Base-by-base conservation (phyloP, 2,888 invertebrate genomes). In the Polyommatus icarus region DNA sequence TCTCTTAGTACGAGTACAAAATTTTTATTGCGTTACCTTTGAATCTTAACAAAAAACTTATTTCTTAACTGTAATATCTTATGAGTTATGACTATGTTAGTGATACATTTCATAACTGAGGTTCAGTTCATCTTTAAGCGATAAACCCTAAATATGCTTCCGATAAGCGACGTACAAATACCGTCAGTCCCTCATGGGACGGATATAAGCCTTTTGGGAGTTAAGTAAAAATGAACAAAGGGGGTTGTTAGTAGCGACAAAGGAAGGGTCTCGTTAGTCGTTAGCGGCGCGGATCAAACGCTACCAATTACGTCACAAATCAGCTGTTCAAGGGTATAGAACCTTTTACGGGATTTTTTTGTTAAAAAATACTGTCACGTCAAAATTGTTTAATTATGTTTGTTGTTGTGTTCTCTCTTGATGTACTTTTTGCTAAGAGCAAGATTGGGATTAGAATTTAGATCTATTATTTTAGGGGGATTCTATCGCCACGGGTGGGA, bases 241-340 rank as follows among this genome's bases (percentile, higher is more conserved):
- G 46, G 46, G 10, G 73, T 73, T 32, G 72, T 36, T 46, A 73
- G 73, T 46, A 72, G 40, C 12, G 73, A 73, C 73, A 73, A 73
- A 73, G 46, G 46, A 46, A 40, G 20, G 46, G 46, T 40, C 73
- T 73, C 73, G 73, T 40, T 40, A 46, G 20, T 46, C 73, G 73
- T 40, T 40, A 73, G 20, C 40, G 36, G n/a, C 20, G 15, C 73
- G 40, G 40, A 73, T 73, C 46, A 73, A 73, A 46, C 40, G 46
- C 46, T 10, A 67, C 67, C 67, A 32, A 67, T 67, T 32, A 67
- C 67, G 18, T 67, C 67, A 18, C 67, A 29, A 67, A 32, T 67
- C 67, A 32, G 29, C 67, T 67, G 67, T 67, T 67, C 67, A 32
- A 18, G 18, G 32, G 67, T 6, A 24, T 67, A 29, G 3, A 5